These are phyloP conservation scores for Onychostruthus taczanowskii DNA, from an alignment of 2,113 vertebrate species.

Conservation along the genomic window DNA sequence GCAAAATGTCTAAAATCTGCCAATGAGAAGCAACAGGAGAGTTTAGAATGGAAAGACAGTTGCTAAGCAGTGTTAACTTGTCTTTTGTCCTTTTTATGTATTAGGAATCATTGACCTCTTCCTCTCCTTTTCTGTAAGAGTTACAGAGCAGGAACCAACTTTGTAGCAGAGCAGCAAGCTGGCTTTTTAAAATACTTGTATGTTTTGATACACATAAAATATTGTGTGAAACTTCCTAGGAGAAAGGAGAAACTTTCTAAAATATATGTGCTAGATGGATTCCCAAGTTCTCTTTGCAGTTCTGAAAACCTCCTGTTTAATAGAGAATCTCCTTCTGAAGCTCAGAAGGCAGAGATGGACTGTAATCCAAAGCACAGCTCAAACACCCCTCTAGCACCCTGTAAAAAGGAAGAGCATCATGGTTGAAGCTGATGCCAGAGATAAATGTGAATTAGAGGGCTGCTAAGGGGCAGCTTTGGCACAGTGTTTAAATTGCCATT, in stretches of 20 bases:
- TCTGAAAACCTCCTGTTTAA: not conserved
- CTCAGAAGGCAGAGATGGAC: not conserved
- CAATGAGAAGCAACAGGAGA: not conserved
- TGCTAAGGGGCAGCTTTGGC: not conserved
- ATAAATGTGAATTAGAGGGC: not conserved
- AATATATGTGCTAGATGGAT: not conserved
- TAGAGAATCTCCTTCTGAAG: not conserved
- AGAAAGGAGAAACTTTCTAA: not conserved
- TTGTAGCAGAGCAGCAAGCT: not conserved
- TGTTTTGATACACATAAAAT: not conserved
- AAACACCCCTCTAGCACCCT: not conserved
- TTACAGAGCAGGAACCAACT: not conserved
- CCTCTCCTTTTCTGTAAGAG: not conserved
- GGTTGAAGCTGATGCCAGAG: not conserved
- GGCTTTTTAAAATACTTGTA: not conserved
- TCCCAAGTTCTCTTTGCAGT: not conserved
- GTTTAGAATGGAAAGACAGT: not conserved
- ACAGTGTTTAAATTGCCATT: not conserved
- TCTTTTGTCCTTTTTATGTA: not conserved
- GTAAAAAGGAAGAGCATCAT: not conserved
- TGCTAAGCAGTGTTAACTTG: not conserved
- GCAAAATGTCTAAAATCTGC: not conserved
- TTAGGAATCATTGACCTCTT: not conserved
- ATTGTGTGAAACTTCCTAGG: not conserved
- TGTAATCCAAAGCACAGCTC: not conserved